Evolutionary conservation across 2,888 invertebrate genomes (phyloP).

Genomic region (Griposia aprilina): DNA sequence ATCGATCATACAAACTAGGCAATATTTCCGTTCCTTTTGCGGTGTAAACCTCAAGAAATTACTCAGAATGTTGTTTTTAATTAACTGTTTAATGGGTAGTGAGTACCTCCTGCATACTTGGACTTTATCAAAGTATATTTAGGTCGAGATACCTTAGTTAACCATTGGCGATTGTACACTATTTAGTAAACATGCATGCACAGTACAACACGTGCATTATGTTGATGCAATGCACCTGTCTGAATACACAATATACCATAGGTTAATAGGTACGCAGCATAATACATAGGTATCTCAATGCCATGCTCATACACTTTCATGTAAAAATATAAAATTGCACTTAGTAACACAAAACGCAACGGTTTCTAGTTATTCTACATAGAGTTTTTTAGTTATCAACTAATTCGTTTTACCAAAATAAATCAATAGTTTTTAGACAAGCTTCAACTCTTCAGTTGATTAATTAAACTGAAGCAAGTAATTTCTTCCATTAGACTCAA

Average conservation of each 20-base stretch:
- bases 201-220: constrained; percentile 28
- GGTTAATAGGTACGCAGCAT: not conserved
- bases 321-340: constrained; percentile 1
- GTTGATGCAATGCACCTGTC: constrained; percentile 43
- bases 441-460: not conserved
- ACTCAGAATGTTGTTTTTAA: constrained; percentile 38
- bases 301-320: constrained; percentile 27
- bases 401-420: not conserved
- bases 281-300: constrained; percentile 31
- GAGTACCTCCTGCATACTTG: not conserved
- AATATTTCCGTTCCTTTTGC: constrained; percentile 27
- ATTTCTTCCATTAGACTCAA: not conserved
- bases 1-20: constrained; percentile 32
- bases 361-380: not conserved
- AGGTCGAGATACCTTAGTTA: constrained; percentile 28
- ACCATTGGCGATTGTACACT: constrained; percentile 17
- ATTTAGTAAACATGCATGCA: constrained; percentile 50
- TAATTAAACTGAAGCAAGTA: not conserved
- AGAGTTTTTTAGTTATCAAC: not conserved
- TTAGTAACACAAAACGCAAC: constrained; percentile 7
- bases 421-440: not conserved
- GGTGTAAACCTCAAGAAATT: constrained; percentile 27
- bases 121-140: constrained; percentile 42
- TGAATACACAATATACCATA: constrained; percentile 42
- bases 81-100: constrained; percentile 16